These are phyloP conservation scores for Megaleporinus macrocephalus DNA, from an alignment of 2,113 vertebrate species.

Conservation along the genomic window DNA sequence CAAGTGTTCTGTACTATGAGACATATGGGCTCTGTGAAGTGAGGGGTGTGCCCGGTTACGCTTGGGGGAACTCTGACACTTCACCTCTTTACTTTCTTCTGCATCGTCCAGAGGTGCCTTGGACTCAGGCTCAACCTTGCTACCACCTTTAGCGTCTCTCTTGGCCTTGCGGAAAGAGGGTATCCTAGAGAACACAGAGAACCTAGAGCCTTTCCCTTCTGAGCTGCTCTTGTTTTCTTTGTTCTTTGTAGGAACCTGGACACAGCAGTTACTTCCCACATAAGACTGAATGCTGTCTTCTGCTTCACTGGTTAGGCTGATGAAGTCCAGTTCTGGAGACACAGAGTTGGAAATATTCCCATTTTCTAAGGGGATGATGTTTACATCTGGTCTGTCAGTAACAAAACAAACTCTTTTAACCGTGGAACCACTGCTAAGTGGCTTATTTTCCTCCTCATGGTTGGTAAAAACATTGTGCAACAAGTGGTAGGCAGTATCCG, in stretches of 20 bases:
- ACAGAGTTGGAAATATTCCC: constrained; percentile 48
- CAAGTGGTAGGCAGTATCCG: background rate
- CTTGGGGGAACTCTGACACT: background rate
- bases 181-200: constrained; percentile 72
- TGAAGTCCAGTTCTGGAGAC: constrained; percentile 59
- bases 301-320: constrained; percentile 62
- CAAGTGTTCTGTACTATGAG: constrained; percentile 44
- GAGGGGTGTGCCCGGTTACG: constrained; percentile 2
- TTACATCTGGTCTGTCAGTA: background rate
- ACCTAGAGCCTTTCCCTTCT: constrained; percentile 52
- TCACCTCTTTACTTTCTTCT: constrained; percentile 28
- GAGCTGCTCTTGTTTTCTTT: constrained; percentile 28
- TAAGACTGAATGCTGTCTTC: constrained; percentile 58
- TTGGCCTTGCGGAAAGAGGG: constrained; percentile 72
- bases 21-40: constrained; percentile 29
- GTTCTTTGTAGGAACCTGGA: constrained; percentile 63
- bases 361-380: constrained; percentile 40
- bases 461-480: background rate
- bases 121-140: constrained; percentile 33
- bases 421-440: background rate
- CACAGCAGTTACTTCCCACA: constrained; percentile 59
- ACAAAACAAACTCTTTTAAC: constrained; percentile 35
- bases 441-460: background rate
- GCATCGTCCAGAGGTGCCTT: background rate
- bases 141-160: constrained; percentile 51